These are phyloP conservation scores for Leptopilina boulardi DNA, from an alignment of 1,140 invertebrate species.

Conservation along the genomic window DNA sequence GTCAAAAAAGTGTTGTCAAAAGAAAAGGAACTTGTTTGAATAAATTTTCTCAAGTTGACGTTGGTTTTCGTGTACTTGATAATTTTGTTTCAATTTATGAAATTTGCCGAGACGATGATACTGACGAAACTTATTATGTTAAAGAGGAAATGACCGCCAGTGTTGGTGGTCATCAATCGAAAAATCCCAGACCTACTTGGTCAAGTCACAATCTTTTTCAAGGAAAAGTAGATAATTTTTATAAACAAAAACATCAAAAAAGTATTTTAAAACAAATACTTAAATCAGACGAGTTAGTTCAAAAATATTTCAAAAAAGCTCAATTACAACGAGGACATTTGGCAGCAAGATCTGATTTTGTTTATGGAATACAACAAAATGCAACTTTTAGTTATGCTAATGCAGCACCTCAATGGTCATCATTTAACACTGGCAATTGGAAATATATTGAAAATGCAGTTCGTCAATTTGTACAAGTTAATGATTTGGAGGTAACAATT, in stretches of 20 bases:
- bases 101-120: slow-evolving; percentile 71
- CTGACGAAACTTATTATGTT: slow-evolving; percentile 69
- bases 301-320: slow-evolving; percentile 53
- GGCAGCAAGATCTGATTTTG: slow-evolving; percentile 73
- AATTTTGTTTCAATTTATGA: slow-evolving; percentile 68
- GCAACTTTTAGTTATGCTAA: slow-evolving; percentile 77
- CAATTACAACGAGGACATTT: slow-evolving; percentile 71
- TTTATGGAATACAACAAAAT: slow-evolving; percentile 68
- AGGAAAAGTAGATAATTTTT: slow-evolving; percentile 56
- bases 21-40: background rate
- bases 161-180: slow-evolving; percentile 58
- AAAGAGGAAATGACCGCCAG: slow-evolving; percentile 61
- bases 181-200: slow-evolving; percentile 63
- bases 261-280: slow-evolving; percentile 59
- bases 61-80: slow-evolving; percentile 56
- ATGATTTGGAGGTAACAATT: slow-evolving; percentile 68
- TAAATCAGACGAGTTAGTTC: slow-evolving; percentile 56
- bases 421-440: slow-evolving; percentile 79
- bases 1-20: background rate
- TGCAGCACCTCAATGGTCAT: slow-evolving; percentile 78
- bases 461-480: slow-evolving; percentile 55
- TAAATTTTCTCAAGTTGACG: slow-evolving; percentile 41
- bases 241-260: slow-evolving; percentile 58
- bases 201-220: slow-evolving; percentile 60
- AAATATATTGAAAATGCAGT: slow-evolving; percentile 52